Evolutionary conservation across 2,888 invertebrate species (phyloP).

Genomic region (Tupiocoris notatus): DNA sequence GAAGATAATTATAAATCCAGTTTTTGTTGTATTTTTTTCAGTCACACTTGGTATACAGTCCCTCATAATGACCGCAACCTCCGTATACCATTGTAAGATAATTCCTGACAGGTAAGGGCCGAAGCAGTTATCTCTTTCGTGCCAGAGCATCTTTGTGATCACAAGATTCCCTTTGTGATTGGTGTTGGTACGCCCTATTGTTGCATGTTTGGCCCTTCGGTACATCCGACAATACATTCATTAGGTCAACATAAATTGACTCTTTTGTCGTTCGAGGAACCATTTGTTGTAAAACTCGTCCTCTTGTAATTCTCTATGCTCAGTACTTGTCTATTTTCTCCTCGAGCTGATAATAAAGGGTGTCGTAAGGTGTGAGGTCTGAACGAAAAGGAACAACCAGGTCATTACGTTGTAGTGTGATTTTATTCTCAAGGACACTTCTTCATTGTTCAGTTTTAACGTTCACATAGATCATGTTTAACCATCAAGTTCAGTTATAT

Average conservation of each 20-base stretch:
- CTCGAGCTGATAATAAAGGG: constrained; percentile 11
- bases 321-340: background rate
- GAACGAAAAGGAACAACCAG: background rate
- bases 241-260: constrained; percentile 36
- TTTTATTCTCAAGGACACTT: background rate
- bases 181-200: constrained; percentile 8
- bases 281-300: constrained; percentile 2
- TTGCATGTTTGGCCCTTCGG: background rate
- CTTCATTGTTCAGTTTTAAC: too few species aligned
- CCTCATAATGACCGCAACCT: too few species aligned
- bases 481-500: too few species aligned
- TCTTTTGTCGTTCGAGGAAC: constrained; percentile 16
- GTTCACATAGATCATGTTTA: too few species aligned
- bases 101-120: background rate
- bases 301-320: background rate
- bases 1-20: too few species aligned
- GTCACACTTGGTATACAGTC: too few species aligned
- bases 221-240: constrained; percentile 26
- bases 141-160: background rate
- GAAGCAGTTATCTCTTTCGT: too few species aligned
- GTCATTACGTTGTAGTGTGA: background rate
- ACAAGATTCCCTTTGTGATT: constrained; percentile 16
- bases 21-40: too few species aligned
- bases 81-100: background rate
- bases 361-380: constrained; percentile 12